phyloP scores from a whole-genome alignment of 2,113 vertebrate species.

The Ranitomeya imitator region DNA sequence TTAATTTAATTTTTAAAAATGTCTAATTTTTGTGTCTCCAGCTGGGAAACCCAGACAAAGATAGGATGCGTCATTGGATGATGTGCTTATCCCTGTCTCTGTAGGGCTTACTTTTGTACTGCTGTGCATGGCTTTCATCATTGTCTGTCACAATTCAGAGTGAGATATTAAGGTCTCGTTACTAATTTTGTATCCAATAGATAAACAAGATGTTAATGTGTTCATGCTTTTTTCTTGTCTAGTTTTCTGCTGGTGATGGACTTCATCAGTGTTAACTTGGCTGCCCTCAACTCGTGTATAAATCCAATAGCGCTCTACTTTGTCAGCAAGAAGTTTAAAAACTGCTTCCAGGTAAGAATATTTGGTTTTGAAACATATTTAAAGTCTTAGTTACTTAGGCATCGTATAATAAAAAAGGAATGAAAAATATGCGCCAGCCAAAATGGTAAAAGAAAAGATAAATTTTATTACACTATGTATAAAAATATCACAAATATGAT shows the following conservation, averaged over 20 bases:
- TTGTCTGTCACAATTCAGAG: background rate
- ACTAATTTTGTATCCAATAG: background rate
- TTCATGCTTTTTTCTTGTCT: slow-evolving; percentile 60
- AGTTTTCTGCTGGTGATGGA: slow-evolving; percentile 92
- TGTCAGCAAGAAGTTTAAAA: slow-evolving; percentile 98
- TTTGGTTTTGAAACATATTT: background rate
- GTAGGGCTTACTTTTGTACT: background rate
- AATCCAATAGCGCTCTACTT: slow-evolving; percentile 96
- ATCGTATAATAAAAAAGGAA: too few relatives aligned
- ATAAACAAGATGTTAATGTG: background rate
- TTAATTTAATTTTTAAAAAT: background rate
- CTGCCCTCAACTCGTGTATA: slow-evolving; percentile 97
- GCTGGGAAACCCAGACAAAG: background rate
- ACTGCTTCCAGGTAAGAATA: slow-evolving; percentile 91
- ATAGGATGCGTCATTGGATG: background rate
- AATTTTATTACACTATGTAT: too few relatives aligned
- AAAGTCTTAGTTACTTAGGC: too few relatives aligned
- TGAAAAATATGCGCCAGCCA: too few relatives aligned
- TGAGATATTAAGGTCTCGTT: background rate
- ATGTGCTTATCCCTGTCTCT: background rate
- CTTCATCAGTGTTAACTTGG: slow-evolving; percentile 90
- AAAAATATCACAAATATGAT: too few relatives aligned
- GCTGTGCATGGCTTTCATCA: slow-evolving; percentile 10
- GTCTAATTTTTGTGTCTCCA: background rate
- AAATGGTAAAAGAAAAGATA: too few relatives aligned